Evolutionary conservation across 37 sponge, comb jelly and placozoan genomes (phyloP).

Genomic region (Spongilla lacustris): DNA sequence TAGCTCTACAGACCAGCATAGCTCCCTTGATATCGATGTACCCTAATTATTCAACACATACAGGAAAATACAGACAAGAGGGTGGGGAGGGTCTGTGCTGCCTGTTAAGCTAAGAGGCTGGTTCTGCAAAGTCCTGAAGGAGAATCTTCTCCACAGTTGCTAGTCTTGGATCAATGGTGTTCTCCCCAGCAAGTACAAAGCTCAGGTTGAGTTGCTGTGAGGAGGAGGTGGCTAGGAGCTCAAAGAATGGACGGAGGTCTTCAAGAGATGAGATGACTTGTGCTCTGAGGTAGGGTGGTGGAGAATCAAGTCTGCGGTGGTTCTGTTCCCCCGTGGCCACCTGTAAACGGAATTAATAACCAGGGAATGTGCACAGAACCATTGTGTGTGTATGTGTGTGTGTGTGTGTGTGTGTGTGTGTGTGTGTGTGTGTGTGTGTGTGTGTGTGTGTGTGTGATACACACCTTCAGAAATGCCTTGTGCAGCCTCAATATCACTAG

Average conservation of each 20-base stretch:
- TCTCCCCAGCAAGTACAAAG: not conserved
- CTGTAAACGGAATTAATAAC: not conserved
- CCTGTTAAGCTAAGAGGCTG: not conserved
- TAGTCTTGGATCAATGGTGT: not conserved
- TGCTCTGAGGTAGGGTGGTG: constrained; percentile 36
- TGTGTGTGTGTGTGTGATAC: not conserved
- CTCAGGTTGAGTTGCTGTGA: not conserved
- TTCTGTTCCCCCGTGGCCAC: not conserved
- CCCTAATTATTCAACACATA: too few relatives aligned
- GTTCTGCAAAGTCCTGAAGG: constrained; percentile 37
- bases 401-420: too few relatives aligned
- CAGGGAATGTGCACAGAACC: too few relatives aligned
- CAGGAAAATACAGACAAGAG: too few relatives aligned
- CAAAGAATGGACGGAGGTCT: constrained; percentile 36
- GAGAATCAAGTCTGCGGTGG: not conserved
- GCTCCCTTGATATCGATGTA: too few relatives aligned
- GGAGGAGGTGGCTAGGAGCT: not conserved
- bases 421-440: not conserved
- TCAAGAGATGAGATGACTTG: constrained; percentile 31
- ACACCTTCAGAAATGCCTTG: not conserved
- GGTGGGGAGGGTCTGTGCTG: too few relatives aligned
- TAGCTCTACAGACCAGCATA: too few relatives aligned
- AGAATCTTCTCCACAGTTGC: constrained; percentile 16
- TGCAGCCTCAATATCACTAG: too few relatives aligned
- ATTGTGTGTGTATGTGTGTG: too few relatives aligned